Evolutionary conservation across 92 coral and sea anemone species (phyloP).

Genomic region (Montipora capitata): DNA sequence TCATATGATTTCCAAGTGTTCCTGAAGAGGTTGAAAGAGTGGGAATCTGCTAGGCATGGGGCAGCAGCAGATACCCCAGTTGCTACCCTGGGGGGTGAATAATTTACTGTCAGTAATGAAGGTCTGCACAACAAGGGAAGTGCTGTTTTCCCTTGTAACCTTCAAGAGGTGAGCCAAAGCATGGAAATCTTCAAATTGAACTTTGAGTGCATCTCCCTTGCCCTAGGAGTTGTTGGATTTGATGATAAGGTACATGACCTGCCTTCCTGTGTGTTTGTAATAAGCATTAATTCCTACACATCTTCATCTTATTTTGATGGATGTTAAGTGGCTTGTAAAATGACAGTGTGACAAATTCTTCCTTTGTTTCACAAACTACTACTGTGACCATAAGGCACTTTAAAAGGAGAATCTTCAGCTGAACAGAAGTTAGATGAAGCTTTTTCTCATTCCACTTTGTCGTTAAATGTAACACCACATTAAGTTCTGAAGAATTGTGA

Average conservation of each 20-base stretch:
- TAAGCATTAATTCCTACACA: no score
- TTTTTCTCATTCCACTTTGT: no score
- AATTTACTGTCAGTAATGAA: not conserved
- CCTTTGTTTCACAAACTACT: no score
- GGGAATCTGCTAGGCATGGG: not conserved
- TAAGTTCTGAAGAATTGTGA: no score
- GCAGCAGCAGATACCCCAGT: not conserved
- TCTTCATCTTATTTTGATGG: no score
- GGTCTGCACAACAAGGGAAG: slow-evolving; percentile 2
- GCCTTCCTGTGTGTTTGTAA: not conserved
- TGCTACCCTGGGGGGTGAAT: not conserved
- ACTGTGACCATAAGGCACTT: no score
- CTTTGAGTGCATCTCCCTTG: not conserved
- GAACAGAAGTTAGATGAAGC: no score
- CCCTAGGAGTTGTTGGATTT: slow-evolving; percentile 14
- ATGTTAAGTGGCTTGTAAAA: no score
- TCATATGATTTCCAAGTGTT: not conserved
- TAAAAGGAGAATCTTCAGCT: no score
- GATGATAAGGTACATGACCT: not conserved
- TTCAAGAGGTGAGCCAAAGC: slow-evolving; percentile 9
- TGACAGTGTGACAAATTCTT: no score
- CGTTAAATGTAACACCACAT: no score
- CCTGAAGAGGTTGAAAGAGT: not conserved
- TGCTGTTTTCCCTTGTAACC: not conserved
- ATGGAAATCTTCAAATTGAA: not conserved